Evolutionary conservation across 2,888 invertebrate genomes (phyloP), one percentile per base, ranked within the genome.

Genomic region (Trichopria drosophilae): DNA sequence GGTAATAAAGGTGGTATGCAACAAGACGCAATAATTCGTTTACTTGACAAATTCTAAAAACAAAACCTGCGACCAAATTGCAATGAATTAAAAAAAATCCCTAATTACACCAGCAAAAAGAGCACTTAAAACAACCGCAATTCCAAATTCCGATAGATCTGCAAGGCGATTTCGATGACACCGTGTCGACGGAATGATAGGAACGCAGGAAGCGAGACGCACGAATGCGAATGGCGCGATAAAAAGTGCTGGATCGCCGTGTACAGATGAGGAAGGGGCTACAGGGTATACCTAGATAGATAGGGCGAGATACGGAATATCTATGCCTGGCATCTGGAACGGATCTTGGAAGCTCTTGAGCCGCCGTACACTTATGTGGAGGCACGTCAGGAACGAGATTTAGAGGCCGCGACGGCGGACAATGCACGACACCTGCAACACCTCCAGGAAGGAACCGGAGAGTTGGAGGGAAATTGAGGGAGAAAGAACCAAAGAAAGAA

Each of bases 381-480:
- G 58, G 61, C 61, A 67, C 62, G 68, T 63, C 67, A 61, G 64
- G 62, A 61, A 60, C 59, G 64, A 66, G 70, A 70, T 70, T 70
- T 70, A 70, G 66, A 68, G 65, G 62, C 68, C 65, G 66, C 65
- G 63, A 65, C 61, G 59, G 61, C 59, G 67, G 67, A 69, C 70
- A 70, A 70, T 70, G 68, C 68, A 65, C 67, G 68, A 70, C 70
- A 68, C 69, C 70, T 70, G 70, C 65, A 61, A 64, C 63, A 65
- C 56, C 53, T 56, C 46, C 42, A 49, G 48, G 51, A 53, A 50
- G n/a, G n/a, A n/a, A n/a, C n/a, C n/a, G n/a, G n/a, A n/a, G n/a
- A n/a, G n/a, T n/a, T n/a, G n/a, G 40, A 53, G 43, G 48, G 37
- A 44, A 40, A 37, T 23, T 23, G 32, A 28, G 36, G 28, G 39